phyloP scores from a whole-genome alignment of 2,797 vertebrate species.

The Cheirogaleus major region DNA sequence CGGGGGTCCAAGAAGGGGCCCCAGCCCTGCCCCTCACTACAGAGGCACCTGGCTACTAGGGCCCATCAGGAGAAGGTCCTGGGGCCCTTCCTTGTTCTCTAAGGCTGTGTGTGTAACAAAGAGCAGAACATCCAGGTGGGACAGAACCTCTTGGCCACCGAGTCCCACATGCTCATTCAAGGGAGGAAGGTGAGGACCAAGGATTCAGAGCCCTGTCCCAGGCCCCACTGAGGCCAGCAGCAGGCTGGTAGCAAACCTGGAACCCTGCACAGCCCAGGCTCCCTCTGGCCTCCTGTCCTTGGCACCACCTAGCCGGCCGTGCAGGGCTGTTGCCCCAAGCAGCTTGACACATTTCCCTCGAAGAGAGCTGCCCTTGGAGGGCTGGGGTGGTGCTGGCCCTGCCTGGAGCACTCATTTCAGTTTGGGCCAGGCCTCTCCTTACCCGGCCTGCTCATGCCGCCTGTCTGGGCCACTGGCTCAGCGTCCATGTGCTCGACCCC shows the following conservation, averaged over 20 bases:
- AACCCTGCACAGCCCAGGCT: not conserved
- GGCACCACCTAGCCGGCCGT: not conserved
- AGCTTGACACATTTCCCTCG: not conserved
- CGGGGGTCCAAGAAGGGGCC: not conserved
- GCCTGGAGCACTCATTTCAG: not conserved
- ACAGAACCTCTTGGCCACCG: not conserved
- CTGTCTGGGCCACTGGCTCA: not conserved
- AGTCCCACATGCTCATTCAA: not conserved
- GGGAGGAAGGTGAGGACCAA: not conserved
- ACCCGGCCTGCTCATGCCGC: fast-evolving
- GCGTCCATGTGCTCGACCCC: not conserved
- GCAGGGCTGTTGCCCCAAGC: not conserved
- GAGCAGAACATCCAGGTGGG: not conserved
- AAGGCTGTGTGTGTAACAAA: not conserved
- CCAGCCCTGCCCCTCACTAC: not conserved
- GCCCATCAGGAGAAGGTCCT: not conserved
- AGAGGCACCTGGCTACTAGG: not conserved
- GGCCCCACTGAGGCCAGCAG: not conserved
- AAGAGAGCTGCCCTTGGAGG: not conserved
- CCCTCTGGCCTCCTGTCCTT: not conserved
- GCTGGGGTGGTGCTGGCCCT: not conserved
- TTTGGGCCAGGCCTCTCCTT: not conserved
- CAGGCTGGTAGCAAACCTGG: not conserved
- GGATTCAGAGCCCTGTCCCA: not conserved
- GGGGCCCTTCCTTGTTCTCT: not conserved